Conservation (phyloP, 2,888 invertebrate genomes). For the Diarsia brunnea region DNA sequence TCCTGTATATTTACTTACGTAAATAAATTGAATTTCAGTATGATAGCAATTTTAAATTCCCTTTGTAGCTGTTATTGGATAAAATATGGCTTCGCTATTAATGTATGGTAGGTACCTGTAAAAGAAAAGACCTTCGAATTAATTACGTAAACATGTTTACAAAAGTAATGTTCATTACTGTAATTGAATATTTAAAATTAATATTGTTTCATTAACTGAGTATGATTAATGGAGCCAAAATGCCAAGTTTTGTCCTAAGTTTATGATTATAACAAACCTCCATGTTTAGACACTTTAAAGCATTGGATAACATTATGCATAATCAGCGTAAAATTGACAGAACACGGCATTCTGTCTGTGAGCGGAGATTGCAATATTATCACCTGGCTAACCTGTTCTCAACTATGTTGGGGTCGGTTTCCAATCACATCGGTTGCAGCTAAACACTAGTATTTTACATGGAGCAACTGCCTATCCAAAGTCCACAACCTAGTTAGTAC, state of each 20-base stretch:
- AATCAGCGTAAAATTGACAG: neutral
- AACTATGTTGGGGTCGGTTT: neutral
- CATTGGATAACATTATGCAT: neutral
- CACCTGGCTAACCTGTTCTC: neutral
- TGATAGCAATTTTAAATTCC: constrained; percentile 65
- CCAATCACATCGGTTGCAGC: neutral
- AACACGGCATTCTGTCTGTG: neutral
- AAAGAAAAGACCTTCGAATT: constrained; percentile 12
- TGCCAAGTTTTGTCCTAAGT: neutral
- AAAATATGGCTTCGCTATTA: constrained; percentile 49
- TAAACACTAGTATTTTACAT: neutral
- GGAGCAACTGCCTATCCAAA: neutral
- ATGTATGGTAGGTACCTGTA: constrained; percentile 24
- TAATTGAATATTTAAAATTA: constrained; percentile 14
- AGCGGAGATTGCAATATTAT: neutral
- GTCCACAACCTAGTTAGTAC: neutral
- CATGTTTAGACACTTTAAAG: neutral
- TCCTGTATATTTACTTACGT: constrained; percentile 56
- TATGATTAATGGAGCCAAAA: neutral
- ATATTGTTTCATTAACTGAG: neutral
- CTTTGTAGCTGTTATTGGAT: constrained; percentile 59
- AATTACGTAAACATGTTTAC: constrained; percentile 23
- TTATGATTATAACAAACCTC: neutral
- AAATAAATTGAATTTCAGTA: constrained; percentile 69
- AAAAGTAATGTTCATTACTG: constrained; percentile 6